These are phyloP conservation scores for Bombus consobrinus DNA, from an alignment of 1,140 invertebrate genomes.

Conservation along the genomic window DNA sequence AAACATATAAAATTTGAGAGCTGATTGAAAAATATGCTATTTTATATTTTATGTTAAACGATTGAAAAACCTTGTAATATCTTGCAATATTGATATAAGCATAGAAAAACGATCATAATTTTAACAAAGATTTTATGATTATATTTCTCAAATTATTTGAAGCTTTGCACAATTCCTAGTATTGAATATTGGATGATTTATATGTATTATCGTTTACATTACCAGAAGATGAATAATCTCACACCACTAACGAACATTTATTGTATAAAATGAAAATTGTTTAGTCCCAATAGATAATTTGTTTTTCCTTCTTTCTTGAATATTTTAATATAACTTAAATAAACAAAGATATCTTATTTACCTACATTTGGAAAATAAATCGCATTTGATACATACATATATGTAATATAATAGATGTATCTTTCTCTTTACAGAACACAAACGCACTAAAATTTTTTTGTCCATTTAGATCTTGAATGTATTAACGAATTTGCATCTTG, in stretches of 20 bases:
- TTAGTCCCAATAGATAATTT: slow-evolving; percentile 43
- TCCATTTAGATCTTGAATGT: slow-evolving; percentile 48
- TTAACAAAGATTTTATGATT: slow-evolving; percentile 36
- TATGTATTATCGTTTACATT: slow-evolving; percentile 21
- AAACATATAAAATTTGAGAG: slow-evolving; percentile 11
- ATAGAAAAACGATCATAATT: slow-evolving; percentile 40
- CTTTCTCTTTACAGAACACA: slow-evolving; percentile 53
- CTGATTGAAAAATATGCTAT: slow-evolving; percentile 36
- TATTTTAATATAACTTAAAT: slow-evolving; percentile 53
- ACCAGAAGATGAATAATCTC: slow-evolving; percentile 59
- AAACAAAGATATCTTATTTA: slow-evolving; percentile 56
- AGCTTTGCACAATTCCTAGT: slow-evolving; percentile 47
- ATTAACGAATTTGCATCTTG: slow-evolving; percentile 38
- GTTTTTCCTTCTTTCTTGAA: background rate
- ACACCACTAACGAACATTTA: slow-evolving; percentile 68
- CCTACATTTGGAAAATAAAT: slow-evolving; percentile 64
- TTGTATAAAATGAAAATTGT: slow-evolving; percentile 45
- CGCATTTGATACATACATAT: slow-evolving; percentile 52
- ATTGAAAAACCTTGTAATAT: slow-evolving; percentile 58
- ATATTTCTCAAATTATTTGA: slow-evolving; percentile 43
- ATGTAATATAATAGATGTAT: slow-evolving; percentile 37
- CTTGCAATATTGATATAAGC: slow-evolving; percentile 29
- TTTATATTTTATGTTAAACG: slow-evolving; percentile 39
- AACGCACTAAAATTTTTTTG: slow-evolving; percentile 55
- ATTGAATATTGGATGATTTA: slow-evolving; percentile 60